These are phyloP conservation scores for Tor tambroides DNA, from an alignment of 2,113 vertebrate genomes.

Conservation along the genomic window DNA sequence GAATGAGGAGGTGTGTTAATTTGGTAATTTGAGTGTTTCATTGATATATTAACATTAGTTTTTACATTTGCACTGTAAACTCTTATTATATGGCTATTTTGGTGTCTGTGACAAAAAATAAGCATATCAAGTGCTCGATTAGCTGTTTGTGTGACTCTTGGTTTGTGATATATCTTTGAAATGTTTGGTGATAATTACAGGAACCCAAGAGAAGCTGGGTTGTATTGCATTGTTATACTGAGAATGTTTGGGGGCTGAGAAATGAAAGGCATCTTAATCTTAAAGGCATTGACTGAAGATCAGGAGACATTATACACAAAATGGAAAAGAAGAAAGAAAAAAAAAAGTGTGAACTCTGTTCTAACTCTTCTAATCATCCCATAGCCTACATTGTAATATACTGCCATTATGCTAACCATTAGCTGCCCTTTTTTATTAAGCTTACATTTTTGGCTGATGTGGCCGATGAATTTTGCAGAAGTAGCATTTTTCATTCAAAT, in stretches of 20 bases:
- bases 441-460: too few relatives aligned
- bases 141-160: neutral
- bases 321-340: neutral
- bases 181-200: neutral
- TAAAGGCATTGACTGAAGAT: neutral
- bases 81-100: neutral
- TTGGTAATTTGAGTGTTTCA: neutral
- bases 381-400: too few relatives aligned
- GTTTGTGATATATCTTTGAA: neutral
- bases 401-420: too few relatives aligned
- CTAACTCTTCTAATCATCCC: too few relatives aligned
- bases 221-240: neutral
- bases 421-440: too few relatives aligned
- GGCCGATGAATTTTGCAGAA: too few relatives aligned
- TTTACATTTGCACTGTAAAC: neutral
- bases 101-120: neutral
- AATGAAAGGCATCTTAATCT: neutral
- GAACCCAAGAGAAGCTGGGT: neutral
- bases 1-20: too few relatives aligned
- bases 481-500: too few relatives aligned
- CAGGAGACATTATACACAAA: neutral
- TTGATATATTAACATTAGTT: neutral
- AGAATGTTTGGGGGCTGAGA: neutral
- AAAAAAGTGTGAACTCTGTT: neutral
- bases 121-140: neutral